Conservation (phyloP, 1,140 invertebrate genomes). For the Pristionchus pacificus region DNA sequence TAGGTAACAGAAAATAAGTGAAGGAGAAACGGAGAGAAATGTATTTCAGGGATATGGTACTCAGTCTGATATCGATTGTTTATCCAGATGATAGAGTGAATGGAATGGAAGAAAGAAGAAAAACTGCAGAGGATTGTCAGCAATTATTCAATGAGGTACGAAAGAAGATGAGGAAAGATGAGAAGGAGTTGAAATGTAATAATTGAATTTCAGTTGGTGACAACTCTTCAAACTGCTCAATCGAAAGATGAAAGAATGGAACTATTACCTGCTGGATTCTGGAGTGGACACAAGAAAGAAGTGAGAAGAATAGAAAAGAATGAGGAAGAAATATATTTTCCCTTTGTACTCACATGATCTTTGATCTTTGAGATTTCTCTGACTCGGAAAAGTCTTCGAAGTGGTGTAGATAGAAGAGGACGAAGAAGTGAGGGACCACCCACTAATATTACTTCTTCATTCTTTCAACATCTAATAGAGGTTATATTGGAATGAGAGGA, state of each 20-base stretch:
- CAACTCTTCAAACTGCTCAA: conserved; percentile 11
- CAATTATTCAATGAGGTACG: no score
- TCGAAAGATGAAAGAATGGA: conserved; percentile 20
- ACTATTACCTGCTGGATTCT: conserved; percentile 25
- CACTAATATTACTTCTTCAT: neutral
- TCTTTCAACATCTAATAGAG: neutral
- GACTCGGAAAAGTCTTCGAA: conserved; percentile 2
- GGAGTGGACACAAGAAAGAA: conserved; percentile 20
- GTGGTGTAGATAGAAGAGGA: neutral
- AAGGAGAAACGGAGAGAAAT: no score
- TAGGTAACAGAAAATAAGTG: no score
- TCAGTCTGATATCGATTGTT: neutral
- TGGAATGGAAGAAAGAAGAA: no score
- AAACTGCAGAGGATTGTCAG: no score
- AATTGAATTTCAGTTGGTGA: neutral
- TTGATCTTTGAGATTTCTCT: neutral
- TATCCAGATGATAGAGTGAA: neutral
- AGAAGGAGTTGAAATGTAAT: conserved; percentile 1
- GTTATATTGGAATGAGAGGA: neutral
- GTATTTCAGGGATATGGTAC: neutral
- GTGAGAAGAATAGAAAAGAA: conserved; percentile 4
- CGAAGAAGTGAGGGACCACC: neutral
- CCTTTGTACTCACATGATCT: neutral
- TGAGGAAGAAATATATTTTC: neutral
- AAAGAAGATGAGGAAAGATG: conserved; percentile 10